phyloP scores from a whole-genome alignment of 2,797 vertebrate species.

The Coranthus polyacanthus region DNA sequence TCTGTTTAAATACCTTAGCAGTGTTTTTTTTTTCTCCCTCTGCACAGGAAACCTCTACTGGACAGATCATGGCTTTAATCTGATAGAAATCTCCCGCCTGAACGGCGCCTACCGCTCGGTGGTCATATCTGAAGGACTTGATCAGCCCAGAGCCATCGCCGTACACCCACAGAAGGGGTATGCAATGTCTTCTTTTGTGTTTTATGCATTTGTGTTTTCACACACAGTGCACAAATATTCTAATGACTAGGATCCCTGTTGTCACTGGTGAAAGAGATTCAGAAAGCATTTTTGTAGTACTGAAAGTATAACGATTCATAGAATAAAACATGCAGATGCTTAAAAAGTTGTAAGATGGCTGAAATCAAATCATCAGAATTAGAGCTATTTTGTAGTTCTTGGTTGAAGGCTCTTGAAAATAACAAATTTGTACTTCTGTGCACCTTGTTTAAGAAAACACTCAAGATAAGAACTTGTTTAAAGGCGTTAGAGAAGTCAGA shows the following conservation, averaged over 20 bases:
- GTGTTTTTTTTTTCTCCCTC: conserved; percentile 10
- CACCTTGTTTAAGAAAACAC: not conserved
- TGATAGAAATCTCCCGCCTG: conserved; percentile 96
- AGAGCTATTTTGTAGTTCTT: too few species aligned
- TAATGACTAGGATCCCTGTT: too few species aligned
- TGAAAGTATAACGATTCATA: not conserved
- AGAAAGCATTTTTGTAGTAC: not conserved
- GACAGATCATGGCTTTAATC: conserved; percentile 97
- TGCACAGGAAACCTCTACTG: conserved; percentile 95
- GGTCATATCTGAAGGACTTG: conserved; percentile 94
- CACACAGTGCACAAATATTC: not conserved
- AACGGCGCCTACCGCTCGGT: conserved; percentile 96
- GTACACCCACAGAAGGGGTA: conserved; percentile 98
- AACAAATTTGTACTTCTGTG: not conserved
- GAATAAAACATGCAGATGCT: not conserved
- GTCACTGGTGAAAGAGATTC: not conserved
- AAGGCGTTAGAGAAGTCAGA: too few species aligned
- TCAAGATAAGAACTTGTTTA: too few species aligned
- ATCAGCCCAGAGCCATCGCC: conserved; percentile 95
- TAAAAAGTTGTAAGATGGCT: too few species aligned
- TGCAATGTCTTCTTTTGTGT: not conserved
- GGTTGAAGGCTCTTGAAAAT: too few species aligned
- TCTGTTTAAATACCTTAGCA: not conserved
- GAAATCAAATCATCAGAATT: too few species aligned
- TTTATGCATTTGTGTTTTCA: not conserved